Percentiles rank a stretch among this genome's conserved stretches.
phyloP scores from a whole-genome alignment of 2,888 invertebrate genomes.

The Chalcosyrphus nemorum region DNA sequence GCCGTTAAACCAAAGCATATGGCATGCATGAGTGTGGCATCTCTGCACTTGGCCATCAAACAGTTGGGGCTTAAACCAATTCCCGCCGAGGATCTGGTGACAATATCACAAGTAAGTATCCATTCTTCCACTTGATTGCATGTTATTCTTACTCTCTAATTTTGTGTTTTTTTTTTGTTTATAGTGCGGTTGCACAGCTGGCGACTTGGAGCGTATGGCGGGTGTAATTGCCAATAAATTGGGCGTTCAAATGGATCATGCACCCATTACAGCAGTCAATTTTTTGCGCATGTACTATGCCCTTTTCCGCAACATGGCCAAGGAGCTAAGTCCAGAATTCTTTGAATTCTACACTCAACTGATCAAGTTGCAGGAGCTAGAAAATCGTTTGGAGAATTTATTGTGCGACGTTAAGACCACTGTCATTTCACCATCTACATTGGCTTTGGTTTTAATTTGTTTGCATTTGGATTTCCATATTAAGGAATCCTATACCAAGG shows the following conservation, averaged over 20 bases:
- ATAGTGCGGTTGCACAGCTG: conserved; percentile 91
- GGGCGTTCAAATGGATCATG: conserved; percentile 84
- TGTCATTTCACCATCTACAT: conserved; percentile 88
- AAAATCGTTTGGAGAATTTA: conserved; percentile 88
- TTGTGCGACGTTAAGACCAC: conserved; percentile 89
- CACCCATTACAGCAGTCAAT: conserved; percentile 86
- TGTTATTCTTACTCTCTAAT: not conserved
- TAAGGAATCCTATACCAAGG: conserved; percentile 81
- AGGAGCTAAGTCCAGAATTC: conserved; percentile 83
- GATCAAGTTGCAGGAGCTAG: conserved; percentile 85
- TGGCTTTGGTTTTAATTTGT: conserved; percentile 90
- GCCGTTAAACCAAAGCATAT: conserved; percentile 91
- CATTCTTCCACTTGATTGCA: not conserved
- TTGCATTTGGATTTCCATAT: conserved; percentile 86
- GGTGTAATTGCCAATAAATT: conserved; percentile 90
- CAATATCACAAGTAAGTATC: conserved; percentile 82
- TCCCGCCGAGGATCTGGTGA: conserved; percentile 87
- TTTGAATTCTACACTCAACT: conserved; percentile 83
- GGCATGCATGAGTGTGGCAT: conserved; percentile 93
- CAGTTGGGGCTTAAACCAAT: conserved; percentile 85
- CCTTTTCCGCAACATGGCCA: conserved; percentile 84
- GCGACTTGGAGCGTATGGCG: conserved; percentile 94
- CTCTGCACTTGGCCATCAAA: conserved; percentile 91
- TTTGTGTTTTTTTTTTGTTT: too few species aligned
- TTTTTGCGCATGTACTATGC: conserved; percentile 87